Evolutionary conservation across 2,888 invertebrate species (phyloP), one percentile per base, ranked within the genome.

Genomic region (Nomada hirtipes): DNA sequence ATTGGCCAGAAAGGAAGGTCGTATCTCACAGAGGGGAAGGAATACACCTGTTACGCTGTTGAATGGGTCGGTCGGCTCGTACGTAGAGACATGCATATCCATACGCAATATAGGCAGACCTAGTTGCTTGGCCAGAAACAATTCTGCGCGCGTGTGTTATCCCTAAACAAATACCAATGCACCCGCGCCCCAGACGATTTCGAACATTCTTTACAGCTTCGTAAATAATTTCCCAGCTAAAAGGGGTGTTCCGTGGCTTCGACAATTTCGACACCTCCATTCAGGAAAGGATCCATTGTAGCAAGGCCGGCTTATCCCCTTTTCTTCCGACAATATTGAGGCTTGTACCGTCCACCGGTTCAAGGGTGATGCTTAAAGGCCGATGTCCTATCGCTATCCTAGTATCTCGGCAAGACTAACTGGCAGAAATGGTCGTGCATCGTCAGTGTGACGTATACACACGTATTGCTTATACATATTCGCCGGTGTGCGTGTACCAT

Each of bases 381-480:
- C 70, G 72, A 76, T 82, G 72, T 82, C 79, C 74, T 86, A 87
- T 86, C 87, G 81, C 71, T 75, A 83, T 75, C 79, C 77, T 70
- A 67, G 79, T 81, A 87, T 87, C 87, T 84, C 61, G 75, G 69
- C 42, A 76, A 82, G 84, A 68, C 85, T 80, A 76, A 84, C 84
- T 83, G 79, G 79, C 73, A 74, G 75, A 76, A 76, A 73, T 79
- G 77, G 65, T 78, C 73, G 64, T 29, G 63, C 26, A 29, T 50
- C 29, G 60, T 59, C 53, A 47, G 64, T 72, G 72, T 61, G 68
- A 2, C 60, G 53, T 47, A 18, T 44, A 11, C 71, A 47, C 55
- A 15, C 64, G 78, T 79, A 74, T 64, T 44, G 64, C 29, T 18
- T 23, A 52, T 57, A 42, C 69, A 47, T 60, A 50, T n/a, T 47